These are phyloP conservation scores for Sebastolobus altivelis DNA, from an alignment of 2,797 vertebrate species.

Conservation along the genomic window DNA sequence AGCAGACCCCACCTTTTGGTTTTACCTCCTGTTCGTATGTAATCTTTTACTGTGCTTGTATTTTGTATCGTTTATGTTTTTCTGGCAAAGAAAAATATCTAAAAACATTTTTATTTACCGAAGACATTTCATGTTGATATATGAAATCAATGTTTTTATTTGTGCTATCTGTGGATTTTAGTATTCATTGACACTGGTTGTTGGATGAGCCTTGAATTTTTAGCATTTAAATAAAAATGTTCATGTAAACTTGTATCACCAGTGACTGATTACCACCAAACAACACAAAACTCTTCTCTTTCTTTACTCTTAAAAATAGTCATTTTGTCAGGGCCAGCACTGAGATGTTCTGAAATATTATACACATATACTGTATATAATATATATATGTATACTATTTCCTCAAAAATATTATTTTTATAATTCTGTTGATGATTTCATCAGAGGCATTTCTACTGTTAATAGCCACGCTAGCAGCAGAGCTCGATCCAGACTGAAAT, in stretches of 20 bases:
- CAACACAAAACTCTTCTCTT: neutral
- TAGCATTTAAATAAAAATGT: conserved; percentile 71
- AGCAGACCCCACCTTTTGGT: conserved; percentile 40
- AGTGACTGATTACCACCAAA: conserved; percentile 7
- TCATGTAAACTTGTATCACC: conserved; percentile 25
- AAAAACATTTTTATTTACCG: conserved; percentile 61
- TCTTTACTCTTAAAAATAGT: neutral
- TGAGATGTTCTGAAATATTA: neutral
- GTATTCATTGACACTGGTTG: conserved; percentile 76
- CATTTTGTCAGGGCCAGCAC: neutral
- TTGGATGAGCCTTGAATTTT: conserved; percentile 69
- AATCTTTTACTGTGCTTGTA: conserved; percentile 60
- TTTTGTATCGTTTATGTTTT: conserved; percentile 75
- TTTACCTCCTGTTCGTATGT: conserved; percentile 43
- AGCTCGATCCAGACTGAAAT: neutral
- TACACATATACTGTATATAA: too few relatives aligned
- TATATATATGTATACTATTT: neutral
- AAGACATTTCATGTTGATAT: conserved; percentile 47
- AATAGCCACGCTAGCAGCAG: neutral
- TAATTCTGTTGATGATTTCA: neutral
- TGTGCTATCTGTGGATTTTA: conserved; percentile 66
- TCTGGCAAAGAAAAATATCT: conserved; percentile 44
- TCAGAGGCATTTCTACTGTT: neutral
- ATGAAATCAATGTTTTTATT: conserved; percentile 60
- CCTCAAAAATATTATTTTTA: neutral